phyloP scores from a whole-genome alignment of 2,888 invertebrate genomes.

The Cephus pulcher region DNA sequence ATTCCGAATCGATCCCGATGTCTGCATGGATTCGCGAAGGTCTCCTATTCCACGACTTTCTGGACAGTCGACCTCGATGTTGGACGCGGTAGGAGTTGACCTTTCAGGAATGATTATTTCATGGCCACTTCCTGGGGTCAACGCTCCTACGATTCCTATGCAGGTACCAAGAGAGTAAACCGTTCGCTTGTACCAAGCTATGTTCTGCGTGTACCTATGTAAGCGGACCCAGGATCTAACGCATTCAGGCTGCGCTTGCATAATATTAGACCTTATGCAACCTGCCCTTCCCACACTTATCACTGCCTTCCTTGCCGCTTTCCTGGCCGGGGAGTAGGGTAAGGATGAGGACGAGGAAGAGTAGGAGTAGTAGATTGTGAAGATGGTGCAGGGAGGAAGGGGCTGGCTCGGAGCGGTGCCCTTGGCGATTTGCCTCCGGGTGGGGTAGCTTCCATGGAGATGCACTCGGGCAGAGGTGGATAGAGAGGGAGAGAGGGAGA shows the following conservation, averaged over 20 bases:
- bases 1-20: neutral
- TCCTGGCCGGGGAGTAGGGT: neutral
- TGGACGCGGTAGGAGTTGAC: conserved; percentile 49
- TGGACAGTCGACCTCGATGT: conserved; percentile 17
- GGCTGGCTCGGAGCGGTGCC: conserved; percentile 40
- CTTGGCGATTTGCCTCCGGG: conserved; percentile 50
- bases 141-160: conserved; percentile 60
- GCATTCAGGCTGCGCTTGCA: conserved; percentile 51
- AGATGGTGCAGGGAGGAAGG: conserved; percentile 10
- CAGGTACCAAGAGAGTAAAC: conserved; percentile 43
- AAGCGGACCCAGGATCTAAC: conserved; percentile 30
- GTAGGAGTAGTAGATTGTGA: conserved; percentile 6
- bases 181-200: conserved; percentile 46
- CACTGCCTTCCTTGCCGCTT: conserved; percentile 46
- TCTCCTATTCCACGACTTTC: neutral
- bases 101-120: conserved; percentile 62
- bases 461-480: conserved; percentile 1
- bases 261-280: conserved; percentile 64
- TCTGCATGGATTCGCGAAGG: neutral
- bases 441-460: conserved; percentile 37
- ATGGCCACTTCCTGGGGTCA: conserved; percentile 64
- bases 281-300: conserved; percentile 67
- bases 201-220: conserved; percentile 54
- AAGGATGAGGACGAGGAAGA: conserved; percentile 20
- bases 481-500: conserved; percentile 22